Evolutionary conservation across 2,113 vertebrate genomes (phyloP).

Genomic region (Empidonax traillii): DNA sequence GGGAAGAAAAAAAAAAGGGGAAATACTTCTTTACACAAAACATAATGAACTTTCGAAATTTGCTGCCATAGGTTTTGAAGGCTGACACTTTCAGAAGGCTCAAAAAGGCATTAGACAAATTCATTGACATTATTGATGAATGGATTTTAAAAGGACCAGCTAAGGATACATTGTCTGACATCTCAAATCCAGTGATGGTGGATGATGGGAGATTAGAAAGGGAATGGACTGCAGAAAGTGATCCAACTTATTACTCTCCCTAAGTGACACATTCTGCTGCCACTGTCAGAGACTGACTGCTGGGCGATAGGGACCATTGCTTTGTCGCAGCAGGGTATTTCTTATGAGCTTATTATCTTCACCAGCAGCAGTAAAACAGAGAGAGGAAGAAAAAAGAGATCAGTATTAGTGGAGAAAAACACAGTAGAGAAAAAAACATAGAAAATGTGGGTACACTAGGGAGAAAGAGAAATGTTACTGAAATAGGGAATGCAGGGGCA

Average conservation of each 20-base stretch:
- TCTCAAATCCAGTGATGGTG: background rate
- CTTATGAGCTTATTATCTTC: slow-evolving; percentile 7
- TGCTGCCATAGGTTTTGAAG: background rate
- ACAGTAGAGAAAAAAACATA: background rate
- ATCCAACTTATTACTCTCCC: background rate
- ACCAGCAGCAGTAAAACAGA: background rate
- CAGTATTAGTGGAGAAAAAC: background rate
- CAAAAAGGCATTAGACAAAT: background rate
- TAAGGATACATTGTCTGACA: background rate
- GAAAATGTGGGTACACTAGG: background rate
- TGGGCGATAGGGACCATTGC: background rate
- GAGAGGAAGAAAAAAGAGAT: background rate
- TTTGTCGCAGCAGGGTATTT: slow-evolving; percentile 11
- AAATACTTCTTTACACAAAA: background rate
- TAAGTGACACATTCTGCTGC: background rate
- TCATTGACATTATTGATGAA: background rate
- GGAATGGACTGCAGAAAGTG: slow-evolving; percentile 2
- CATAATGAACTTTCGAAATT: background rate
- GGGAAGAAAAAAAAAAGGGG: background rate
- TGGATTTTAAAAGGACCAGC: background rate
- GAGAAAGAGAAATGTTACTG: background rate
- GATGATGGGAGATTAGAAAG: background rate
- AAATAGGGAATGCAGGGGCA: background rate
- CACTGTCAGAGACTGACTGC: background rate
- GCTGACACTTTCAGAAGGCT: background rate